phyloP scores from a whole-genome alignment of 2,113 vertebrate genomes.

The Bungarus multicinctus region DNA sequence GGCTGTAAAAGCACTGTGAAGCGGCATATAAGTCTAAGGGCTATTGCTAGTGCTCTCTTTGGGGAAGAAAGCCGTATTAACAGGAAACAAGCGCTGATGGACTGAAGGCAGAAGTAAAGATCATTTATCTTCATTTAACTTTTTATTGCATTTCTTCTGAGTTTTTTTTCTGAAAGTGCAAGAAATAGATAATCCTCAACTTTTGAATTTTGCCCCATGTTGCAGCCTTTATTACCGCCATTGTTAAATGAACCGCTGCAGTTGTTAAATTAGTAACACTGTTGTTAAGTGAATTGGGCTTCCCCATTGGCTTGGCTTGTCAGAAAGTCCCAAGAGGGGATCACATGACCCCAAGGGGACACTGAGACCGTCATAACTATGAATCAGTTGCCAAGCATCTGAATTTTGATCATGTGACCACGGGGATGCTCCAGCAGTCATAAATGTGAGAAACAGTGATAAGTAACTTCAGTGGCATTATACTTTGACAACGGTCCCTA shows the following conservation, averaged over 20 bases:
- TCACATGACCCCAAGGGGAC: too few species aligned
- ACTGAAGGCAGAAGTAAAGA: background rate
- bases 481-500: background rate
- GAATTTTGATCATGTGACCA: background rate
- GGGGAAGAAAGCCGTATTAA: background rate
- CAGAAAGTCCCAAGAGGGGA: too few species aligned
- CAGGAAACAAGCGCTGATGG: background rate
- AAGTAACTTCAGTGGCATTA: background rate
- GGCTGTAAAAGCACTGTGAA: too few species aligned
- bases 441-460: background rate
- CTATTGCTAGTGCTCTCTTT: background rate
- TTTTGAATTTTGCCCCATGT: background rate
- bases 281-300: too few species aligned
- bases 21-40: too few species aligned
- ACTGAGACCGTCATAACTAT: background rate
- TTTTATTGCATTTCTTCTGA: background rate
- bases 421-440: too few species aligned
- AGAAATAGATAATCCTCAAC: background rate
- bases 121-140: background rate
- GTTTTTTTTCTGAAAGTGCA: background rate
- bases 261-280: too few species aligned
- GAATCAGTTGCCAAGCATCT: background rate
- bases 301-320: too few species aligned
- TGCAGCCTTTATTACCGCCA: background rate
- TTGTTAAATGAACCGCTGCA: too few species aligned